Evolutionary conservation across 2,113 vertebrate species (phyloP), one percentile per base, ranked within the genome.

Genomic region (Siphamia tubifer): DNA sequence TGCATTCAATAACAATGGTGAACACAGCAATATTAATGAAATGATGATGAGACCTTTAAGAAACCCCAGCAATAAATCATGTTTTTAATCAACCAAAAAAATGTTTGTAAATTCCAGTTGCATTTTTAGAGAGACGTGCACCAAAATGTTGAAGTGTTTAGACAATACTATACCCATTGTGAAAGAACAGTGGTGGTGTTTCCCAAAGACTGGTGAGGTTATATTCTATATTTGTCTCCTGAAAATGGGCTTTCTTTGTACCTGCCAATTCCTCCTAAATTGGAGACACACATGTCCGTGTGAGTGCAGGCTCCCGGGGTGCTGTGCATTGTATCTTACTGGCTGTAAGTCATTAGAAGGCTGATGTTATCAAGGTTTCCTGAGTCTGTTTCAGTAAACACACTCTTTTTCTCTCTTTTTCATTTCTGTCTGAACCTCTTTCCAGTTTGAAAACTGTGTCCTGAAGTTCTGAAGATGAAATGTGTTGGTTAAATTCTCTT

Each of bases 341-440:
- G 76, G 77, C 87, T 87, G 91, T 86, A 88, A 91, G 79, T 85
- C 66, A 90, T 91, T 91, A 91, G 30, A 77, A 63, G 58, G 30
- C 61, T 78, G 86, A 88, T 89, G 58, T 87, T 91, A 91, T 91
- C 90, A 66, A 79, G 68, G 62, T 77, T 82, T 86, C 68, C 83
- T 84, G 44, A 82, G 54, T 62, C 68, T 58, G 17, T 85, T 70
- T 79, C 67, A 34, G 76, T 75, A 54, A 71, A 83, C 51, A 44
- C 53, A 60, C 42, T 40, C 32, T 35, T 13, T 40, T 49, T 53
- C 54, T 44, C 4, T 36, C 11, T 11, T 16, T 42, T 2, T 23
- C 3, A 19, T 44, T 53, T 67, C 63, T n/a, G 68, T 82, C 68
- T 6, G 6, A 11, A 61, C 75, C 47, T 60, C 39, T 76, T 61